Conservation (phyloP, 2,888 invertebrate genomes). For the Phlogophora meticulosa region DNA sequence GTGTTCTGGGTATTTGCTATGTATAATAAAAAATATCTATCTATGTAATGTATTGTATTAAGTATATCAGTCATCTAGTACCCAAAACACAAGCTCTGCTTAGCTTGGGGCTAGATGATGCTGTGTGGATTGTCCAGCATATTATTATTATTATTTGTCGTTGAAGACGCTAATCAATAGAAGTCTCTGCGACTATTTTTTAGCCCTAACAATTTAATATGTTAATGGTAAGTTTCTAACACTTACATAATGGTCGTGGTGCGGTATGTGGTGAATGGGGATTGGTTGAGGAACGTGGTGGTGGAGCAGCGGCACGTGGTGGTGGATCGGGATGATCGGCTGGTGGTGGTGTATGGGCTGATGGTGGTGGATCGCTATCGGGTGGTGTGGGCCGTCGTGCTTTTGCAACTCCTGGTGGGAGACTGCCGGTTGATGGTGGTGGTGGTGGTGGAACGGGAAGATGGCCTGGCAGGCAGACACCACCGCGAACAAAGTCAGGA, state of each 20-base stretch:
- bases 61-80: no score
- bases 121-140: no score
- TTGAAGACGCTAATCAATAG: no score
- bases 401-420: slow-evolving; percentile 86
- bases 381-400: slow-evolving; percentile 83
- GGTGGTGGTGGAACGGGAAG: slow-evolving; percentile 81
- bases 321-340: slow-evolving; percentile 73
- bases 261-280: slow-evolving; percentile 70
- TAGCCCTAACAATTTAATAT: not conserved
- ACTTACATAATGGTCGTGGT: slow-evolving; percentile 87
- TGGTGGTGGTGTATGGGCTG: slow-evolving; percentile 69
- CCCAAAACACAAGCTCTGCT: no score
- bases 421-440: slow-evolving; percentile 82
- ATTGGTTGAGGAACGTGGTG: slow-evolving; percentile 73
- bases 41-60: no score
- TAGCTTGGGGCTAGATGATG: no score
- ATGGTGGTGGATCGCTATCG: slow-evolving; percentile 74
- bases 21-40: no score
- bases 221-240: no score
- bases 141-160: no score
- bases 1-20: no score
- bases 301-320: slow-evolving; percentile 77
- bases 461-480: slow-evolving; percentile 83
- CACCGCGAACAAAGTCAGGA: slow-evolving; percentile 76
- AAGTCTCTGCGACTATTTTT: no score